Percentiles rank a stretch among this genome's conserved stretches.
These are phyloP conservation scores for Amitus sp. DNA, from an alignment of 2,888 invertebrate species.

Conservation along the genomic window DNA sequence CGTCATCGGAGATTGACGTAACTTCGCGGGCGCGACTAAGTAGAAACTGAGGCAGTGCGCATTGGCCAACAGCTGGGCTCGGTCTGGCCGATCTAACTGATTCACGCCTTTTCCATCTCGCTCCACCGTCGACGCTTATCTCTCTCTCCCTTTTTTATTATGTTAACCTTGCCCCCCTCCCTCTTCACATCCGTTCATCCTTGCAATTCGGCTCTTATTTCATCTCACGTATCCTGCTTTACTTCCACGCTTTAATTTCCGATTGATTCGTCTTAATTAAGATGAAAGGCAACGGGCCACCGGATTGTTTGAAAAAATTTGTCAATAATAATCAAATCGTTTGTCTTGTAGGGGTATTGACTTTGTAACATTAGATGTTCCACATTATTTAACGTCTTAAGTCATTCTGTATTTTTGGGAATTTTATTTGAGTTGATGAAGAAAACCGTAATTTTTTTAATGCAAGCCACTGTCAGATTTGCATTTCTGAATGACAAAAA, in stretches of 20 bases:
- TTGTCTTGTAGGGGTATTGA: too few relatives aligned
- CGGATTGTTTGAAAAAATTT: too few relatives aligned
- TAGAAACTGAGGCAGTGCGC: conserved; percentile 49
- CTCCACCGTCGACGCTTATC: conserved; percentile 10
- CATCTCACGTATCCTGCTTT: background rate
- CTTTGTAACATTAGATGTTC: too few relatives aligned
- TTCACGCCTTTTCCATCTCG: conserved; percentile 43
- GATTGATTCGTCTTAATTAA: too few relatives aligned
- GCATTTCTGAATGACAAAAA: too few relatives aligned
- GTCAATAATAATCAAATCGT: too few relatives aligned
- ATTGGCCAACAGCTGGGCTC: conserved; percentile 58
- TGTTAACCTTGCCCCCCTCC: conserved; percentile 15
- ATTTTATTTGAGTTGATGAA: too few relatives aligned
- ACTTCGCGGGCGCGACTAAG: conserved; percentile 32
- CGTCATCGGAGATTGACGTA: conserved; percentile 12
- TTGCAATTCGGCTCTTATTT: background rate
- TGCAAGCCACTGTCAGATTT: too few relatives aligned
- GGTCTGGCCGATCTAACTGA: conserved; percentile 55
- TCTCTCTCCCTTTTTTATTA: conserved; percentile 16
- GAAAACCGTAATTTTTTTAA: too few relatives aligned
- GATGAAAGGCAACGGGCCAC: too few relatives aligned
- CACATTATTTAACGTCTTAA: too few relatives aligned
- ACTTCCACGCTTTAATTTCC: conserved; percentile 9
- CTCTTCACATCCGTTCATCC: conserved; percentile 5
- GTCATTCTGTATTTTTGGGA: too few relatives aligned